A percentile compares a stretch with the other conserved stretches of the same genome.
Conservation (phyloP, 1,140 invertebrate genomes). For the Macrotrachela quadricornifera region DNA sequence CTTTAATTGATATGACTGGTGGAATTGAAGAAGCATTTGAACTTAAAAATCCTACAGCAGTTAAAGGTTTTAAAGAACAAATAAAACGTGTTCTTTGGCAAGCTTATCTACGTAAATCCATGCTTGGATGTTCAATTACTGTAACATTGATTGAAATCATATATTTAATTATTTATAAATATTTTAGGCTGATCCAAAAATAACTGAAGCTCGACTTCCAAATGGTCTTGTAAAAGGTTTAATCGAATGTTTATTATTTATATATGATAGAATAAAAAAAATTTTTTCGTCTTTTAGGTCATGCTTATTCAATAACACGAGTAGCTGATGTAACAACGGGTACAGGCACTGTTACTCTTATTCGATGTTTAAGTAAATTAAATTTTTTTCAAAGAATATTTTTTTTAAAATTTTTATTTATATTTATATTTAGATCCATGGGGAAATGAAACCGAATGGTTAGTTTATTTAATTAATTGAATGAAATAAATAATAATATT, state of each 20-base stretch:
- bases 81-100: background rate
- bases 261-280: background rate
- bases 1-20: conserved; percentile 22
- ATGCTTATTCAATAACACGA: conserved; percentile 8
- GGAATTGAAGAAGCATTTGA: conserved; percentile 25
- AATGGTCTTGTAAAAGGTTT: conserved; percentile 27
- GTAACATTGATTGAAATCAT: no score
- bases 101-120: background rate
- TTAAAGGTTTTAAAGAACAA: conserved; percentile 12
- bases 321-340: conserved; percentile 4
- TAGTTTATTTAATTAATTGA: conserved; percentile 37
- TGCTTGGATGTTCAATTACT: no score
- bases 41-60: no score
- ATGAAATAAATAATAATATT: no score
- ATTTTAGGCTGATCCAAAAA: conserved; percentile 42
- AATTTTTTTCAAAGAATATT: no score
- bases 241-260: background rate
- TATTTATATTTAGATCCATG: conserved; percentile 45
- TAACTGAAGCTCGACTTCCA: conserved; percentile 58
- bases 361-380: conserved; percentile 48
- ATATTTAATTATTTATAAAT: no score
- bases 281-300: background rate
- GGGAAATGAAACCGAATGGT: conserved; percentile 95
- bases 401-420: no score
- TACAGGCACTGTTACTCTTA: conserved; percentile 39